These are phyloP conservation scores for Garra rufa DNA, from an alignment of 2,113 vertebrate genomes.

Conservation along the genomic window DNA sequence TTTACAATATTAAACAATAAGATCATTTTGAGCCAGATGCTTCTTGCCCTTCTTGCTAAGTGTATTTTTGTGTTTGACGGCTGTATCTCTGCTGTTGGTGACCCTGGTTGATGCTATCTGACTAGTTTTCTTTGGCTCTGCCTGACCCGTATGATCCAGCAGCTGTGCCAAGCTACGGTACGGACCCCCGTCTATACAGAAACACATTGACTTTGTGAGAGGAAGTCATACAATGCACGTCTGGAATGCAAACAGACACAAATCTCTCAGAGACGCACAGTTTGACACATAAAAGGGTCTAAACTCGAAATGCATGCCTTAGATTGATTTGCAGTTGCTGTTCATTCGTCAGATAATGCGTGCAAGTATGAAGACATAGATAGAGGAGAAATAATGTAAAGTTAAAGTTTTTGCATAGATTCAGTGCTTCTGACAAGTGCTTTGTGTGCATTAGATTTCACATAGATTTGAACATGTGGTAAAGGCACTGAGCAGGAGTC, in stretches of 20 bases:
- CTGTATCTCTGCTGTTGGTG: not conserved
- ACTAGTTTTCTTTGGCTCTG: constrained; percentile 37
- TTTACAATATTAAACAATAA: not conserved
- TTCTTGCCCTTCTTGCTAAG: not conserved
- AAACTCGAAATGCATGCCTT: not conserved
- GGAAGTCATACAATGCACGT: constrained; percentile 64
- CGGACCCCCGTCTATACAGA: constrained; percentile 6
- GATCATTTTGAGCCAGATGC: not conserved
- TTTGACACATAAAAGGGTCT: constrained; percentile 25
- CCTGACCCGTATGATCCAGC: constrained; percentile 1
- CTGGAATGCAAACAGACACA: constrained; percentile 65
- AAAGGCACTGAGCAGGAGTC: constrained; percentile 29
- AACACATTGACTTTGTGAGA: constrained; percentile 61
- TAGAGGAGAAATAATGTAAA: not conserved
- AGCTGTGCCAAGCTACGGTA: constrained; percentile 5
- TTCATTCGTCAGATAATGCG: not conserved
- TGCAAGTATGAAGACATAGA: not conserved
- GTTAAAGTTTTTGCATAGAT: not conserved
- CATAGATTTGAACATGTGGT: constrained; percentile 1
- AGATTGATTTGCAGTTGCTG: not conserved
- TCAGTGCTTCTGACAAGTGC: not conserved
- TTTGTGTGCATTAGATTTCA: constrained; percentile 10
- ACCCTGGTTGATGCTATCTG: constrained; percentile 9
- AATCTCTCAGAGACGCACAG: not conserved
- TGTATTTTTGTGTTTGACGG: not conserved